Base-by-base conservation (phyloP, 2,888 invertebrate species). In the Scaptomyza parva region DNA sequence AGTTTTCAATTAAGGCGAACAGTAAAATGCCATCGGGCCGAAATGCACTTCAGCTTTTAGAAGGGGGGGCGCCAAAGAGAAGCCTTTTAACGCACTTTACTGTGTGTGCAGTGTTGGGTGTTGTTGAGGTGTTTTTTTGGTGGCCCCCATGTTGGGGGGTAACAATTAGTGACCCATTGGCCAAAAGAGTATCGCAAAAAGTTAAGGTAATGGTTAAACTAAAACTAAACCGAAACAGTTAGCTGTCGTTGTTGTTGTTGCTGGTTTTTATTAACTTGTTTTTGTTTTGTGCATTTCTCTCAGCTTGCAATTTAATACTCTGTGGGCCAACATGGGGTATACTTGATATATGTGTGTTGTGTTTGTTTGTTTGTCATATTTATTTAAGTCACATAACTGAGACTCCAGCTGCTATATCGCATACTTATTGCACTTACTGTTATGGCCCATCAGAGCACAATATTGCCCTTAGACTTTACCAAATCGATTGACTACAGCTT, bases 1-100 rank as follows among this genome's bases (percentile, higher is more conserved):
- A 83, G 83, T 86, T 83, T 83, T 83, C 86, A 86, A 83, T 86
- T 83, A 83, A 86, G 71, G 86, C 86, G 71, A 80, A 78, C 76
- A 78, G 83, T 68, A 60, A 71, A 83, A 78, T 62, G 83, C 83
- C 70, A 69, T 48, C 57, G 58, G 70, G 62, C 43, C 40, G 47
- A 47, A 55, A 68, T 77, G 77, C 71, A 77, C 57, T 70, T 54
- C 58, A 65, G 57, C 41, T 35, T 3, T 4, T 1, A 17, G 9
- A 37, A 28, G 28, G 9, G 18, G 37, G 1, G n/a, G 37, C 35
- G 28, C n/a, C 20, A 5, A 17, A 9, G n/a, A 51, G 64, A 75
- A 70, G 72, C 78, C 78, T 78, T 84, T 80, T 69, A 78, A 76
- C 62, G 73, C 57, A 76, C 63, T 72, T 47, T 26, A 22, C 58